Base-by-base conservation (phyloP, 2,113 vertebrate genomes). In the Cyphomyrus discorhynchus region DNA sequence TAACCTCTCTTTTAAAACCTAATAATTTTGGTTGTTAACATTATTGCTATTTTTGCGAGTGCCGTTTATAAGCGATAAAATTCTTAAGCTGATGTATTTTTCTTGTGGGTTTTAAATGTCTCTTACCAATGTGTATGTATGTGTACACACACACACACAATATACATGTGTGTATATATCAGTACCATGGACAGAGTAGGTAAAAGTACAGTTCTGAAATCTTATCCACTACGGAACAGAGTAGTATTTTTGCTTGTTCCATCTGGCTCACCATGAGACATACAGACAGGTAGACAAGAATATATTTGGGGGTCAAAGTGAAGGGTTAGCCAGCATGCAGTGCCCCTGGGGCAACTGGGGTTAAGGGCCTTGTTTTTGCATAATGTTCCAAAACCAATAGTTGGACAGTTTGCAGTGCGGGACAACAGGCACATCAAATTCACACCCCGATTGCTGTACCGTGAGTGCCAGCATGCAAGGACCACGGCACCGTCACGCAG, bases 161-260 rank as follows among this genome's bases (percentile, higher is more conserved):
- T 10, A 49, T 49, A 49, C 10, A 49, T 47, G 46, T 47, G 47
- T 58, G 6, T n/a, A 27, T 66, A n/a, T 66, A 77, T 77, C 89
- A 85, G 89, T 89, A 89, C 89, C 89, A 89, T 85, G 89, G 89
- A 89, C 89, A 89, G 89, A 47, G 89, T 52, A 82, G 84, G 58
- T 7, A 1, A n/a, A 42, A 31, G 52, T 21, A 31, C 21, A 83
- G 35, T 19, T 24, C 21, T 19, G 39, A 49, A 86, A 86, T 47
- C 24, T 46, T 49, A 13, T n/a, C 4, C 10, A 82, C 10, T 39
- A 39, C 8, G 6, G 17, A 66, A 66, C 31, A 31, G 62, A 31
- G n/a, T 31, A 11, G n/a, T 70, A 13, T 31, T 31, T 70, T 31
- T 70, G 27, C 27, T 70, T 70, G n/a, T 70, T 70, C n/a, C n/a